Evolutionary conservation across 2,888 invertebrate species (phyloP).

Genomic region (Pandemis heparana): DNA sequence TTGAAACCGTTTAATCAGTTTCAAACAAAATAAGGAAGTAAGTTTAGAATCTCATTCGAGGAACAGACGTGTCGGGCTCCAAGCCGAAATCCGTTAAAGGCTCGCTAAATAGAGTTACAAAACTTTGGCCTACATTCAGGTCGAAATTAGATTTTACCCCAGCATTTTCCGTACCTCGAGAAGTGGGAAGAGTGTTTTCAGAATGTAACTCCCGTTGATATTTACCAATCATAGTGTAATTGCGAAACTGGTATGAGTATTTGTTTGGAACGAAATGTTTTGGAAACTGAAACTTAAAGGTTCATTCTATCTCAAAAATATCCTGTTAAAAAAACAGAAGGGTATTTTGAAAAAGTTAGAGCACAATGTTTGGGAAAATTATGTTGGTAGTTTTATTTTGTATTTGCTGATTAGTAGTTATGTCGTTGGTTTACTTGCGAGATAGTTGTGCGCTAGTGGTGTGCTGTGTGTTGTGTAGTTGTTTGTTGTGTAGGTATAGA

Average conservation of each 20-base stretch:
- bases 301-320: too few relatives aligned
- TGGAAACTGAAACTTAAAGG: too few relatives aligned
- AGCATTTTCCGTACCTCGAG: neutral
- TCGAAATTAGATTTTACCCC: conserved; percentile 56
- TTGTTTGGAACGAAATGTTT: neutral
- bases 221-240: neutral
- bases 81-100: conserved; percentile 36
- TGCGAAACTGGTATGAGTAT: neutral
- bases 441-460: too few relatives aligned
- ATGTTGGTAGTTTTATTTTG: too few relatives aligned
- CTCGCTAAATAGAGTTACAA: conserved; percentile 35
- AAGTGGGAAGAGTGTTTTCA: conserved; percentile 14
- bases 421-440: too few relatives aligned
- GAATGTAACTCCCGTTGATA: conserved; percentile 8
- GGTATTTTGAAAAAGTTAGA: too few relatives aligned
- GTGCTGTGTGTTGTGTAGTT: too few relatives aligned
- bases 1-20: conserved; percentile 11
- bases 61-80: conserved; percentile 16
- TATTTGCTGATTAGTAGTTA: too few relatives aligned
- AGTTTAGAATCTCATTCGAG: conserved; percentile 4
- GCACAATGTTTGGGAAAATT: too few relatives aligned
- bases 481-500: too few relatives aligned
- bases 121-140: conserved; percentile 42
- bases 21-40: conserved; percentile 20
- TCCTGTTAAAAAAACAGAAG: too few relatives aligned